These are phyloP conservation scores for Hyla sarda DNA, from an alignment of 2,113 vertebrate genomes.

Conservation along the genomic window DNA sequence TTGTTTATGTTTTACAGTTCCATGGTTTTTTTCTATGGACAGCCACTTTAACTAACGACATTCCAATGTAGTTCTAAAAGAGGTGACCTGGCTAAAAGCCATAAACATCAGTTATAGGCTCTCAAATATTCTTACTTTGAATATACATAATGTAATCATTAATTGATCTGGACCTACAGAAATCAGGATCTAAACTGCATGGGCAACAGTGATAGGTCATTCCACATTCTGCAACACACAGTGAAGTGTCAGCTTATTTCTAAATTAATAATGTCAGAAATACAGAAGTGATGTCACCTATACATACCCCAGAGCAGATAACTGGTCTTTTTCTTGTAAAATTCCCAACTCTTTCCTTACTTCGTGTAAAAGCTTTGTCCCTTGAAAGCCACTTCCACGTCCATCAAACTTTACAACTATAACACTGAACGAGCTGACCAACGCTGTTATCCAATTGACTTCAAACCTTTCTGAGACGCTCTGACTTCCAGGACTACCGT, in stretches of 20 bases:
- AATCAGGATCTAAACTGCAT: neutral
- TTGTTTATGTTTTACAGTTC: too few species aligned
- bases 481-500: constrained; percentile 89
- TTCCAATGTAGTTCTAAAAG: too few species aligned
- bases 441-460: constrained; percentile 86
- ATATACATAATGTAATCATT: too few species aligned
- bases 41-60: too few species aligned
- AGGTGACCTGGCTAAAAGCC: too few species aligned
- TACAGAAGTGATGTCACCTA: too few species aligned
- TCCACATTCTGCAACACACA: neutral
- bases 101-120: too few species aligned
- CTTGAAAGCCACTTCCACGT: constrained; percentile 90
- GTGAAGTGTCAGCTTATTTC: neutral
- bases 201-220: neutral
- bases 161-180: too few species aligned
- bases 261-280: neutral
- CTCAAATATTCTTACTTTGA: too few species aligned
- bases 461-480: constrained; percentile 84
- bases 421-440: constrained; percentile 89
- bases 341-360: constrained; percentile 83
- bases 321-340: constrained; percentile 88
- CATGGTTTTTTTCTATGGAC: too few species aligned
- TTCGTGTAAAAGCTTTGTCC: constrained; percentile 88
- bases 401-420: constrained; percentile 88
- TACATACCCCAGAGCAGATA: constrained; percentile 82